These are phyloP conservation scores for Spialia ferax DNA, from an alignment of 2,888 invertebrate genomes.

Conservation along the genomic window DNA sequence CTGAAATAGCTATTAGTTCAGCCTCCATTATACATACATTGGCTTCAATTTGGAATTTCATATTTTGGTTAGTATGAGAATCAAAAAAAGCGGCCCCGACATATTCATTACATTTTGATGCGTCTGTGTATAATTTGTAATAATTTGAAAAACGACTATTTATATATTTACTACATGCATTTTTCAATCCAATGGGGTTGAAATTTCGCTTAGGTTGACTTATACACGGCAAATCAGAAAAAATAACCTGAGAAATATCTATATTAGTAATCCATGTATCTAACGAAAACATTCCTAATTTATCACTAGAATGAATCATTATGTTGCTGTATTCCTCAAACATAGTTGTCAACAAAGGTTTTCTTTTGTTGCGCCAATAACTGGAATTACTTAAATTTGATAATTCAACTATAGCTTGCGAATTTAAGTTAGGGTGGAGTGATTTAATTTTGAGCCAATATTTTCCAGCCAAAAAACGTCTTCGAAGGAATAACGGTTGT, in stretches of 20 bases:
- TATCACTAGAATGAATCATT: background rate
- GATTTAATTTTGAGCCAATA: conserved; percentile 21
- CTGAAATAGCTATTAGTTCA: conserved; percentile 41
- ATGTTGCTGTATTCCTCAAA: background rate
- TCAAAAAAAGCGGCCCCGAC: conserved; percentile 36
- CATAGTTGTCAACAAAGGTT: conserved; percentile 10
- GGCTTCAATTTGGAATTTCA: conserved; percentile 35
- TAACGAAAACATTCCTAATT: conserved; percentile 31
- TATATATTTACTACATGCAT: conserved; percentile 3
- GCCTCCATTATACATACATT: conserved; percentile 40
- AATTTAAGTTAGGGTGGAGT: background rate
- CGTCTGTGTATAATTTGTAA: conserved; percentile 32
- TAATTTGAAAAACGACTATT: conserved; percentile 14
- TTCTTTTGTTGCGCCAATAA: conserved; percentile 17
- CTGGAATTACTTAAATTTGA: conserved; percentile 2
- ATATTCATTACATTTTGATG: background rate
- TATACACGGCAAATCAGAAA: background rate
- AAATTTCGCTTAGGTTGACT: background rate
- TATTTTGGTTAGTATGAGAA: background rate
- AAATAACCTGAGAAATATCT: background rate
- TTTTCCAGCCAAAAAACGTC: conserved; percentile 32
- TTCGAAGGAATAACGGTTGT: conserved; percentile 9
- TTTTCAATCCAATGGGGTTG: background rate
- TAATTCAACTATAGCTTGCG: background rate
- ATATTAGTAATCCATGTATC: conserved; percentile 20